Base-by-base conservation (phyloP, 2,797 vertebrate genomes). In the Alauda arvensis region DNA sequence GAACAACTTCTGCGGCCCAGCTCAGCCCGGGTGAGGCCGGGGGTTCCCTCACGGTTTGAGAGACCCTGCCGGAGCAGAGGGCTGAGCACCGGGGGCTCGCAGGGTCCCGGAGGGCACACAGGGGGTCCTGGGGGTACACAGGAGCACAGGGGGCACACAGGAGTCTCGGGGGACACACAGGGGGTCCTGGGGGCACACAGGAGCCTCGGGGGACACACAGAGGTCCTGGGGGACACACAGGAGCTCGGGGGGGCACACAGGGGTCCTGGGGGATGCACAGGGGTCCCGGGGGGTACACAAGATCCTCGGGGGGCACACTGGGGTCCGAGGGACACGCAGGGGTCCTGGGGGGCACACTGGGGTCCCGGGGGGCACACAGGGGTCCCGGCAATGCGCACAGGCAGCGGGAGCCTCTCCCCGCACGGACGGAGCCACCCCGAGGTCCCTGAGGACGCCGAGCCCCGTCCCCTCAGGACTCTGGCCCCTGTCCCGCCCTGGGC, bases 391-490 rank as follows among this genome's bases (percentile, higher is more conserved):
- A 39, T 8, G 52, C 10, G 3, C 48, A 26, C 28, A 6, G 37
- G 26, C 34, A 59, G 26, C 3, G 3, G 34, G 60, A 55, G 7
- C 59, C 23, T 48, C 29, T 31, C 40, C 10, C n/a, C 5, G 1
- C 0, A 1, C 31, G 5, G 48, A 17, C 10, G 8, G 28, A 68
- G 60, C 18, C 15, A 1, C 5, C 9, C 28, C 14, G n/a, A 13
- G 57, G 48, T 15, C 46, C 48, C 45, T 9, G 25, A 15, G 66
- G n/a, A 14, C 7, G 11, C 26, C 18, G 18, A 71, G 20, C 34
- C 34, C 37, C 4, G 39, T 56, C 2, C 24, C 29, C 25, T 0
- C n/a, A 0, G 48, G 40, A 3, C 10, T 3, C 66, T 53, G 63
- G 10, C 43, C 14, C 31, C 61, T 8, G 42, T 21, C 19, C 49